phyloP scores from a whole-genome alignment of 2,113 vertebrate genomes.

The Actinemys pallida region DNA sequence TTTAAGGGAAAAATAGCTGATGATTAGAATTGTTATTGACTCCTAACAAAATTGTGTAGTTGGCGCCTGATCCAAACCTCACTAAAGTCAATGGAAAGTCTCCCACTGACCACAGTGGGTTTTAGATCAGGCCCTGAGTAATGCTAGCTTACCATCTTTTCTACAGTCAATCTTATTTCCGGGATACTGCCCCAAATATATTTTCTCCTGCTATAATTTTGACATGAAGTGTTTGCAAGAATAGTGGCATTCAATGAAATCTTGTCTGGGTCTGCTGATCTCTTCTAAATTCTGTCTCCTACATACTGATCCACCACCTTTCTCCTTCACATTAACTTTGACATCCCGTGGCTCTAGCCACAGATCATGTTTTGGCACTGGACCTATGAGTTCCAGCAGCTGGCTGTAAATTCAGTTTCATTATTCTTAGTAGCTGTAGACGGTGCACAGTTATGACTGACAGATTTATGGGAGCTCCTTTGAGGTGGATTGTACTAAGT shows the following conservation, averaged over 20 bases:
- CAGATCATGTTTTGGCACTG: not conserved
- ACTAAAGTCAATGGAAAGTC: not conserved
- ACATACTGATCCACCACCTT: not conserved
- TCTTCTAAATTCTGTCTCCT: not conserved
- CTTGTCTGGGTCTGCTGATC: not conserved
- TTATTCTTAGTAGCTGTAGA: not conserved
- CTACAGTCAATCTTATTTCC: not conserved
- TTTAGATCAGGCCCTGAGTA: not conserved
- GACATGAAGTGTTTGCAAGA: not conserved
- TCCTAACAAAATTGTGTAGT: not conserved
- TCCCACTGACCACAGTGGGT: not conserved
- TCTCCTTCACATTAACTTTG: not conserved
- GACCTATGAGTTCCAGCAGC: not conserved
- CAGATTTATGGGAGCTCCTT: not conserved
- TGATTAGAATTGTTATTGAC: not conserved
- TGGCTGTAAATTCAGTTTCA: slow-evolving; percentile 15
- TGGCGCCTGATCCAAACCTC: not conserved
- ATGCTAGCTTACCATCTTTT: not conserved
- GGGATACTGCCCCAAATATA: not conserved
- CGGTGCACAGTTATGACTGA: not conserved
- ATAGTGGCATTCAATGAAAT: slow-evolving; percentile 3
- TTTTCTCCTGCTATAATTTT: slow-evolving; percentile 10
- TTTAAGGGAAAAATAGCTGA: not conserved
- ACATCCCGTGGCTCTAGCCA: not conserved
- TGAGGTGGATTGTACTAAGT: not conserved